These are phyloP conservation scores for Drosophila mettleri DNA, from an alignment of 2,888 invertebrate genomes.

Conservation along the genomic window DNA sequence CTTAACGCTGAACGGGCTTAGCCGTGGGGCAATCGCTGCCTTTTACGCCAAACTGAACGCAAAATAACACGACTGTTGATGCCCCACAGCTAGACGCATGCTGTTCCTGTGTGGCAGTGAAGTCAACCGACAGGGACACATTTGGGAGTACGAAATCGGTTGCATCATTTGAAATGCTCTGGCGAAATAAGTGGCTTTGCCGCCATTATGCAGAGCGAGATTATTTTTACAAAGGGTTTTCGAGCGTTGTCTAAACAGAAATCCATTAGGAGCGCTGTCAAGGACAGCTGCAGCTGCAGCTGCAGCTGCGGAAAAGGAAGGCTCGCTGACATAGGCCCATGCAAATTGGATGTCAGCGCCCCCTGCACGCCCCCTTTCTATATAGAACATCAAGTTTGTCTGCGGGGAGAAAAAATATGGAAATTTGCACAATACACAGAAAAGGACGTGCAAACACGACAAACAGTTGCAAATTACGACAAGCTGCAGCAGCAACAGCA, in stretches of 20 bases:
- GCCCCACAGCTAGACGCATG: conserved; percentile 5
- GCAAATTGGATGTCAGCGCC: conserved; percentile 50
- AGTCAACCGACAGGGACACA: not conserved
- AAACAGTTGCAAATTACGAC: conserved; percentile 73
- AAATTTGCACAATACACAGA: conserved; percentile 76
- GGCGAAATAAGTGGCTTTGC: not conserved
- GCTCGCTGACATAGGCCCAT: conserved; percentile 39
- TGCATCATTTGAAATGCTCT: not conserved
- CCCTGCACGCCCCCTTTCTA: conserved; percentile 1
- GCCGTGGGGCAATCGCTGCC: conserved; percentile 1
- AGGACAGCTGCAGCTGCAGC: conserved; percentile 32
- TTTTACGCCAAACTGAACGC: conserved; percentile 1
- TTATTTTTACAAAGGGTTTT: conserved; percentile 16
- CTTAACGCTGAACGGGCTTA: not conserved
- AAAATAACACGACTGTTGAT: not conserved
- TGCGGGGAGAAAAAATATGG: conserved; percentile 45
- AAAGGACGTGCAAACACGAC: conserved; percentile 73
- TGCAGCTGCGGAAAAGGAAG: not conserved
- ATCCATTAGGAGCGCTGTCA: conserved; percentile 52
- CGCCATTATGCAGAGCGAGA: conserved; percentile 10
- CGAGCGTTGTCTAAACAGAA: conserved; percentile 38
- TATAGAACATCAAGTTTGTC: conserved; percentile 3
- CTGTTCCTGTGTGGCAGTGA: not conserved
- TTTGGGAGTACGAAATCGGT: conserved; percentile 2
- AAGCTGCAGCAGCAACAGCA: conserved; percentile 35